Base-by-base conservation (phyloP, 2,888 invertebrate species). In the Neuroscelio doddi region DNA sequence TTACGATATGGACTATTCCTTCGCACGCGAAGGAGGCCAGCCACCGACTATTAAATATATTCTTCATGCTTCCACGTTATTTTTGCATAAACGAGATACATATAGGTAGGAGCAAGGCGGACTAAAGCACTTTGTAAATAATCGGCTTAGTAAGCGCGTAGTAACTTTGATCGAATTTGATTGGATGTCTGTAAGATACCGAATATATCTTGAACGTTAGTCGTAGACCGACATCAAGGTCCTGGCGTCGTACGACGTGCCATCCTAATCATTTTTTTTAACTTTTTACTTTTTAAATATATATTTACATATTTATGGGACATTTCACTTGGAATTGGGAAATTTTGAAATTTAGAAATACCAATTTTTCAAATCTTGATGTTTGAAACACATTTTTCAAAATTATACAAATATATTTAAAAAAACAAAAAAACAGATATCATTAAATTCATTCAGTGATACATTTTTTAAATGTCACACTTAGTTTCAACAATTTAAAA, bases 31-130 rank as follows among this genome's bases (percentile, higher is more conserved):
- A 30, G 29, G 24, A 17, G 21, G 51, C 27, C 27, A 39, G 38
- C 17, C 59, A 68, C 55, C 58, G 62, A 61, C 51, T 67, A 52
- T 65, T 64, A 56, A 61, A 58, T 46, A 64, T 57, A 68, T 68
- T 65, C 63, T 65, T 64, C 58, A 70, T 68, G 70, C 70, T 70
- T 70, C 70, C 70, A 68, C 64, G 65, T 68, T 70, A 68, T 64
- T 69, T 67, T 67, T 69, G 47, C 67, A 67, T 61, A 55, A 67
- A 57, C 64, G 61, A 64, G 53, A 61, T 57, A 61, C 53, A 64
- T 62, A 42, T 9, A 44, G 4, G 10, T 61, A 34, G 49, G 53
- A 52, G 38, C 67, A 72, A 73, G 58, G 69, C 38, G 38, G 38
- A 38, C 38, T 38, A 38, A 3, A 9, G 38, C 30, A 38, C 17